Evolutionary conservation across 2,113 vertebrate species (phyloP).

Genomic region (Cepphus grylle): DNA sequence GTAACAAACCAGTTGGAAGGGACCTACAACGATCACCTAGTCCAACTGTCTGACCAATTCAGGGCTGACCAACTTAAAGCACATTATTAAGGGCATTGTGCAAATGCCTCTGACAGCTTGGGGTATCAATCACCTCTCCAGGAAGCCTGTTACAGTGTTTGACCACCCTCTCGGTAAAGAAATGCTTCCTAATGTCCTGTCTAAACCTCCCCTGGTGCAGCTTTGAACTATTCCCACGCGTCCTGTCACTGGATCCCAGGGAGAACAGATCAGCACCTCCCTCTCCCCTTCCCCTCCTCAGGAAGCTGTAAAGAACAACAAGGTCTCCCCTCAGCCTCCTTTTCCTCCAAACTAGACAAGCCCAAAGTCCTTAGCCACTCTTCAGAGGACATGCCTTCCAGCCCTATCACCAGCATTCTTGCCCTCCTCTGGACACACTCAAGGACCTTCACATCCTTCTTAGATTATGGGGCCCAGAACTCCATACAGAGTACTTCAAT

Average conservation of each 20-base stretch:
- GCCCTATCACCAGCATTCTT: not conserved
- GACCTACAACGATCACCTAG: fast-evolving
- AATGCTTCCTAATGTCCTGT: not conserved
- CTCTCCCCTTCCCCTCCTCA: not conserved
- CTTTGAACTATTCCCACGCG: not conserved
- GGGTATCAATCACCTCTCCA: not conserved
- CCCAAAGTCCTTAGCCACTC: not conserved
- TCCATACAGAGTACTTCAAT: not conserved
- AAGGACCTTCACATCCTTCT: not conserved
- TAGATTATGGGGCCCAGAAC: not conserved
- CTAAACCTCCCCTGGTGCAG: not conserved
- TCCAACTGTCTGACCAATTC: not conserved
- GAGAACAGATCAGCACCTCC: not conserved
- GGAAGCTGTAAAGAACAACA: not conserved
- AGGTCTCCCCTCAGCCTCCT: not conserved
- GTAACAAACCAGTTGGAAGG: not conserved
- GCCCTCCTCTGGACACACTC: not conserved
- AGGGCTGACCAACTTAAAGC: not conserved
- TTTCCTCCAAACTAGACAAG: not conserved
- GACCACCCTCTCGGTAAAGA: not conserved
- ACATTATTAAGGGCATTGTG: not conserved
- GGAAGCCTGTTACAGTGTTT: not conserved
- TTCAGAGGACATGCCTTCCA: not conserved
- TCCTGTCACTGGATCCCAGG: not conserved
- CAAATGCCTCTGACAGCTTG: not conserved